Conservation (phyloP, 2,888 invertebrate species). For the Seira musarum region DNA sequence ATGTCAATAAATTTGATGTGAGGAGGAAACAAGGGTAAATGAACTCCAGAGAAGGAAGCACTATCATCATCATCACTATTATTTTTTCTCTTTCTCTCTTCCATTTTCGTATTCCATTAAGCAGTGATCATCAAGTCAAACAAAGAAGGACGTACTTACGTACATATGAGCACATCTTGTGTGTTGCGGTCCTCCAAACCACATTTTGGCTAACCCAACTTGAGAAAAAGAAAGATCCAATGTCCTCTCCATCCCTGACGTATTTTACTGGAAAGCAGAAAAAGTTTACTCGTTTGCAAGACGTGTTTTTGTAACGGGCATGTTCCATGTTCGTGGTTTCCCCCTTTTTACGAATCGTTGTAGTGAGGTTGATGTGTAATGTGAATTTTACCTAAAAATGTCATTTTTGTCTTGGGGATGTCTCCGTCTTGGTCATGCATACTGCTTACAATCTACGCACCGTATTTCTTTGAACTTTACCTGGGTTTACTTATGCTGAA, state of each 20-base stretch:
- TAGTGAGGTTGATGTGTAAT: too few relatives aligned
- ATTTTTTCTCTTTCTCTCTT: not conserved
- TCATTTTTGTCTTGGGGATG: not conserved
- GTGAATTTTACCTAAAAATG: too few relatives aligned
- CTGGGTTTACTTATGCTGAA: too few relatives aligned
- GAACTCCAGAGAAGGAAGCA: not conserved
- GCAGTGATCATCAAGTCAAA: conserved; percentile 13
- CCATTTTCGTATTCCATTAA: not conserved
- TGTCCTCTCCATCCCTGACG: not conserved
- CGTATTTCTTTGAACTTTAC: too few relatives aligned
- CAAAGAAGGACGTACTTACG: not conserved
- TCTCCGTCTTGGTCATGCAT: not conserved
- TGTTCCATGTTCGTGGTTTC: not conserved
- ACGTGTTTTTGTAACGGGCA: too few relatives aligned
- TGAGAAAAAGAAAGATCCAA: not conserved
- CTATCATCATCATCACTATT: not conserved
- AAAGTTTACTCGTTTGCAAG: conserved; percentile 11
- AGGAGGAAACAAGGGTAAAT: conserved; percentile 10
- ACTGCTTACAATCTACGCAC: too few relatives aligned
- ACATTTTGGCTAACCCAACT: not conserved
- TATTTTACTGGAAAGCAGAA: not conserved
- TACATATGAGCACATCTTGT: too few relatives aligned
- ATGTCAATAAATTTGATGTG: conserved; percentile 2
- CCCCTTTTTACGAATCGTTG: conserved; percentile 1
- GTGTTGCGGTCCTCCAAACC: not conserved